Conservation (phyloP, 1,140 invertebrate genomes). For the Trachymyrmex septentrionalis region DNA sequence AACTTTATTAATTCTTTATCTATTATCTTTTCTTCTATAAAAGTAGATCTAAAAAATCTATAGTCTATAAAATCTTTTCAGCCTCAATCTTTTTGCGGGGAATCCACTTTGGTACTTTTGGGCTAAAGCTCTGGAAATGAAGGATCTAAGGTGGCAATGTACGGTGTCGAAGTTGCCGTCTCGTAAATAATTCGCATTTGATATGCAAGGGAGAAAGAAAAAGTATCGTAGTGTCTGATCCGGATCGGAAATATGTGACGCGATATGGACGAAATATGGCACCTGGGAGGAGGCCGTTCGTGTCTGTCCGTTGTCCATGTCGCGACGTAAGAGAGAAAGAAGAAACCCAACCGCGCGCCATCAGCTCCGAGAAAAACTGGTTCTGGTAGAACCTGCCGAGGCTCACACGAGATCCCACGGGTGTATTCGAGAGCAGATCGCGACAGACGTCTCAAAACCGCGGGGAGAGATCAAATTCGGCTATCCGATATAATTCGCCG, state of each 20-base stretch:
- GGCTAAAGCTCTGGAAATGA: not conserved
- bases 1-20: not conserved
- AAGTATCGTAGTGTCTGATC: not conserved
- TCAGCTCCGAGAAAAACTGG: constrained; percentile 58
- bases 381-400: constrained; percentile 55
- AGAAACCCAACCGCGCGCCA: constrained; percentile 41
- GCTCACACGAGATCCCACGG: not conserved
- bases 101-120: not conserved
- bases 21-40: no score
- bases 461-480: not conserved
- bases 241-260: constrained; percentile 33
- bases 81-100: not conserved
- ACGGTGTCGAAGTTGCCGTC: not conserved
- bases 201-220: not conserved
- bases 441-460: constrained; percentile 18
- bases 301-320: constrained; percentile 8
- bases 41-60: not conserved
- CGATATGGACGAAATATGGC: constrained; percentile 21
- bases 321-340: constrained; percentile 31
- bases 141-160: not conserved
- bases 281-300: constrained; percentile 1
- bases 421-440: not conserved
- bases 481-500: constrained; percentile 1
- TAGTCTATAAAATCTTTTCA: not conserved
- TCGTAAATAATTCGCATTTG: constrained; percentile 38